Evolutionary conservation across 2,888 invertebrate genomes (phyloP).

Genomic region (Scelioninae gen. 1): DNA sequence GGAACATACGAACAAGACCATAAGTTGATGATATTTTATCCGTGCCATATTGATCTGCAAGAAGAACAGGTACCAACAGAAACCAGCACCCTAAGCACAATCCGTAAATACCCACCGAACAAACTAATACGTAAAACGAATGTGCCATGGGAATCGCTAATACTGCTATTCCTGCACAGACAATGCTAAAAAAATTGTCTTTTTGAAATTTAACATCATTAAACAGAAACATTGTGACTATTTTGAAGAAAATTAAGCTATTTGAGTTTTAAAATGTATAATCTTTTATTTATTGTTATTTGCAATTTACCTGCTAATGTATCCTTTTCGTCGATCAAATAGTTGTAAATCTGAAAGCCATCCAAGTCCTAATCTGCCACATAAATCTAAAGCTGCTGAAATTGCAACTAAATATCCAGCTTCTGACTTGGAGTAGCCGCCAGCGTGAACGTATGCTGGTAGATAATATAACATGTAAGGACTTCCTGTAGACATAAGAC

Average conservation of each 20-base stretch:
- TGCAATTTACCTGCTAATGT: conserved; percentile 88
- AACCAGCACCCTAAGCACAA: conserved; percentile 91
- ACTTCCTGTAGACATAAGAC: conserved; percentile 91
- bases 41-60: conserved; percentile 90
- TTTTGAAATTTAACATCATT: no score
- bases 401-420: conserved; percentile 90
- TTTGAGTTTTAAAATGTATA: no score
- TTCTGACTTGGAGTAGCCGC: conserved; percentile 87
- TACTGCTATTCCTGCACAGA: conserved; percentile 89
- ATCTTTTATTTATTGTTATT: no score
- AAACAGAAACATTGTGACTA: no score
- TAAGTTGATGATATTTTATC: conserved; percentile 91
- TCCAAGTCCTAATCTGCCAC: conserved; percentile 89
- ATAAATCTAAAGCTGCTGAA: conserved; percentile 89
- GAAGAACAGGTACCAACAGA: conserved; percentile 89
- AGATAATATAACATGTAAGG: conserved; percentile 91
- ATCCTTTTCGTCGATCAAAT: conserved; percentile 89
- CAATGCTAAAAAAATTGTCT: conserved; percentile 88
- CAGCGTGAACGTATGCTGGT: conserved; percentile 89
- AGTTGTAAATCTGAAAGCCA: conserved; percentile 90
- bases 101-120: conserved; percentile 89
- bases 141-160: conserved; percentile 88
- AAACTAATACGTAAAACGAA: conserved; percentile 88
- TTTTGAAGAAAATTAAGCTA: no score
- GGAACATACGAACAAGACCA: conserved; percentile 89